phyloP scores from a whole-genome alignment of 2,888 invertebrate species.

The Lasioglossum marginatum region DNA sequence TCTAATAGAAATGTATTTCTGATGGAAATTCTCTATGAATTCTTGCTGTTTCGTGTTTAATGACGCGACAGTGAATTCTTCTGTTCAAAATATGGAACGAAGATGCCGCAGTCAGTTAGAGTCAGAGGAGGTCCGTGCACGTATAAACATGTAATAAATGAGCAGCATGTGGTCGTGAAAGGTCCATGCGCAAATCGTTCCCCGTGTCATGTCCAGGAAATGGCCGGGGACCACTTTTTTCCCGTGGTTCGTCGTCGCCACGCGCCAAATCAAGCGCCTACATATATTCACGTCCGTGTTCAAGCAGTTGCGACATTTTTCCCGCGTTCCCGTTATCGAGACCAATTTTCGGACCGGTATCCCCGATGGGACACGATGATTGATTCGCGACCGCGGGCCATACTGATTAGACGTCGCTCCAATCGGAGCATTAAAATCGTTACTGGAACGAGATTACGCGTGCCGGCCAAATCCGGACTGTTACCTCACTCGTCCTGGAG shows the following conservation, averaged over 20 bases:
- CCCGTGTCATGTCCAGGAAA: slow-evolving; percentile 56
- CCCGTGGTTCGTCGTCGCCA: slow-evolving; percentile 31
- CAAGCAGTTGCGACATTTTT: neutral
- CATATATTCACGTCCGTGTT: slow-evolving; percentile 36
- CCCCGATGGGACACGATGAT: neutral
- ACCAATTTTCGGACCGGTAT: neutral
- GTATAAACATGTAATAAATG: slow-evolving; percentile 53
- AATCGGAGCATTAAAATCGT: neutral
- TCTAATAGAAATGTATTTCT: neutral
- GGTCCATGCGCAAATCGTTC: slow-evolving; percentile 18
- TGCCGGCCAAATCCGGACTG: neutral
- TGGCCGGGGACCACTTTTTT: slow-evolving; percentile 28
- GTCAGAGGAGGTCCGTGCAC: neutral
- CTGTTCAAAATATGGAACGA: no score
- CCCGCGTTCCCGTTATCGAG: neutral
- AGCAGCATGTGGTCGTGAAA: slow-evolving; percentile 40
- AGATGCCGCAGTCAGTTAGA: neutral
- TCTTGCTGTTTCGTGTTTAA: no score
- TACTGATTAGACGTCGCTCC: neutral
- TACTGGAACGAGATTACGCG: neutral
- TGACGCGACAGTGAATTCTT: no score
- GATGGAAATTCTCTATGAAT: no score
- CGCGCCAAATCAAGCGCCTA: slow-evolving; percentile 47
- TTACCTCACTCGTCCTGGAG: neutral
- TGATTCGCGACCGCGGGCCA: neutral